These are phyloP conservation scores for Chloroclysta siterata DNA, from an alignment of 2,888 invertebrate genomes.

Conservation along the genomic window DNA sequence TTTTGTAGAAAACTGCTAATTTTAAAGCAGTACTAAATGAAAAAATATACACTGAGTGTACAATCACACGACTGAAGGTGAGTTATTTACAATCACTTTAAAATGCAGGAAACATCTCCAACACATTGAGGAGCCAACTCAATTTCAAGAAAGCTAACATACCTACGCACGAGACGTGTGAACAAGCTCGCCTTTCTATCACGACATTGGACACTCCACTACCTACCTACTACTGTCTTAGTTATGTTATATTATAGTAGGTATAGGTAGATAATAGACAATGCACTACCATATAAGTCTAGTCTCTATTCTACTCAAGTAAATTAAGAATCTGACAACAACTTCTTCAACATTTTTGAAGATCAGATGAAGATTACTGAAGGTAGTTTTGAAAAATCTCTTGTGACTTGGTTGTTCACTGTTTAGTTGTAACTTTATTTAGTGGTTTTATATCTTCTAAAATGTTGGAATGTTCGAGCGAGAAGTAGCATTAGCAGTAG, in stretches of 20 bases:
- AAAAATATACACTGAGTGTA: background rate
- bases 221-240: background rate
- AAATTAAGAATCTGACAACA: too few species aligned
- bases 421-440: too few species aligned
- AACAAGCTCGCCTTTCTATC: slow-evolving; percentile 20
- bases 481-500: too few species aligned
- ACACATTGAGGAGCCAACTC: slow-evolving; percentile 5
- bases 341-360: too few species aligned
- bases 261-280: background rate
- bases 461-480: too few species aligned
- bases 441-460: too few species aligned
- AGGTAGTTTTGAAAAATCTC: too few species aligned
- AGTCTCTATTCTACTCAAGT: too few species aligned
- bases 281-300: background rate
- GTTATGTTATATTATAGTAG: background rate
- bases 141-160: slow-evolving; percentile 19
- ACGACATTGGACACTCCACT: slow-evolving; percentile 21
- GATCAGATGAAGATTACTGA: too few species aligned
- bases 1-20: too few species aligned
- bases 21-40: too few species aligned
- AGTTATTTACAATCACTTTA: background rate
- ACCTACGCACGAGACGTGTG: slow-evolving; percentile 24
- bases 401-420: too few species aligned
- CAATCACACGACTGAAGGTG: background rate
- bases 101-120: slow-evolving; percentile 2